Base-by-base conservation (phyloP, 1,140 invertebrate species). In the Helicoverpa zea region DNA sequence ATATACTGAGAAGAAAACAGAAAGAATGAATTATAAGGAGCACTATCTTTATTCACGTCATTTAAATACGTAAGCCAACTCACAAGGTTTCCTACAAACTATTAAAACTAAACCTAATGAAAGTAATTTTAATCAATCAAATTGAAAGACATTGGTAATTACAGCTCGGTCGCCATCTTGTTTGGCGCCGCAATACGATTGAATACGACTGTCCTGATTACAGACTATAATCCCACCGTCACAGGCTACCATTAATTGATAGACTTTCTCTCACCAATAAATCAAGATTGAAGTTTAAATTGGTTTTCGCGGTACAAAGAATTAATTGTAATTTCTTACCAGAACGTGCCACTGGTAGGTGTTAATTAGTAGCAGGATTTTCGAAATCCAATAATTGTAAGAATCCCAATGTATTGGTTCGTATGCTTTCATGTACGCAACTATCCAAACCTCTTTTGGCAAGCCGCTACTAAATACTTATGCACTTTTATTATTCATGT, bases 241-340 rank as follows among this genome's bases (percentile, higher is more conserved):
- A 70, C 47, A 29, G 49, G 49, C 12, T 9, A 7, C 49, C 16
- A 70, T 70, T 70, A 29, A 52, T 70, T 70, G 49, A 49, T 54
- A 54, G 47, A 52, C n/a, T 70, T 70, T 52, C 47, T 70, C 13
- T 52, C 4, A 52, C 49, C 23, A 70, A 70, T 70, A 70, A 70
- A 70, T 70, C 66, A 52, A 70, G 47, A 23, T 11, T 52, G 49
- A 70, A 52, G 49, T 52, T 52, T 29, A 70, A 70, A 70, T 70
- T 70, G 23, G 30, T 58, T 66, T 49, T 66, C 63, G 49, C 63
- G 63, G 35, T 12, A 49, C 63, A 43, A 47, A 11, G 9, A 49
- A 66, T 66, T 66, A 49, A 66, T 66, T 66, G 63, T 66, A 18
- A 66, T 18, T 18, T 18, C 63, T 66, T 47, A 18, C 43, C 16